Evolutionary conservation across 2,888 invertebrate species (phyloP).

Genomic region (Drosophila koepferae): DNA sequence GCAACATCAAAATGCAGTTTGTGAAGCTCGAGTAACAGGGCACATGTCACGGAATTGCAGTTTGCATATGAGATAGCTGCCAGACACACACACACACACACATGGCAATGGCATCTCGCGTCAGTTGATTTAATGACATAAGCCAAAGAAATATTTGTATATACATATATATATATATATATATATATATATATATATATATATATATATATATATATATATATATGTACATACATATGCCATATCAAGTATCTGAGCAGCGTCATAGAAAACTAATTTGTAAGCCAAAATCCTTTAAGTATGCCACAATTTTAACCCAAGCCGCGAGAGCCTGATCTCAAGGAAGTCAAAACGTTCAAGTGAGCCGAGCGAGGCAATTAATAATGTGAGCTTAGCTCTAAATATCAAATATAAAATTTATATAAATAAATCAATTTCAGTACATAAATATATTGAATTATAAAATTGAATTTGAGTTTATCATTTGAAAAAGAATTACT

Average conservation of each 20-base stretch:
- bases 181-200: background rate
- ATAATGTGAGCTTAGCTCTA: background rate
- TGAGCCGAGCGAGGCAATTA: background rate
- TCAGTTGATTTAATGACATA: conserved; percentile 43
- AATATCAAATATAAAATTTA: no score
- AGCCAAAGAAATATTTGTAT: conserved; percentile 12
- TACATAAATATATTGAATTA: no score
- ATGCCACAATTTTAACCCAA: conserved; percentile 15
- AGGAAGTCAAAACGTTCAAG: background rate
- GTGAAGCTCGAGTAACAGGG: conserved; percentile 59
- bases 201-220: background rate
- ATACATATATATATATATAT: background rate
- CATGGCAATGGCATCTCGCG: conserved; percentile 34
- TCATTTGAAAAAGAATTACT: no score
- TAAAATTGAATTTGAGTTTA: no score
- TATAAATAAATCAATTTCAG: no score
- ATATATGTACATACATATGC: background rate
- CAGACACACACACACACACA: conserved; percentile 12
- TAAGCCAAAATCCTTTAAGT: conserved; percentile 23
- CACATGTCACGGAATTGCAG: conserved; percentile 74
- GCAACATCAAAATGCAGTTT: conserved; percentile 18
- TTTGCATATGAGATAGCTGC: conserved; percentile 54
- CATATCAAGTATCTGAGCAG: background rate
- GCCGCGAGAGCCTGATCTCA: background rate
- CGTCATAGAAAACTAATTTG: background rate